A percentile compares a stretch with the other conserved stretches of the same genome.
Evolutionary conservation across 1,140 invertebrate genomes (phyloP).

Genomic region (Drosophila mauritiana): DNA sequence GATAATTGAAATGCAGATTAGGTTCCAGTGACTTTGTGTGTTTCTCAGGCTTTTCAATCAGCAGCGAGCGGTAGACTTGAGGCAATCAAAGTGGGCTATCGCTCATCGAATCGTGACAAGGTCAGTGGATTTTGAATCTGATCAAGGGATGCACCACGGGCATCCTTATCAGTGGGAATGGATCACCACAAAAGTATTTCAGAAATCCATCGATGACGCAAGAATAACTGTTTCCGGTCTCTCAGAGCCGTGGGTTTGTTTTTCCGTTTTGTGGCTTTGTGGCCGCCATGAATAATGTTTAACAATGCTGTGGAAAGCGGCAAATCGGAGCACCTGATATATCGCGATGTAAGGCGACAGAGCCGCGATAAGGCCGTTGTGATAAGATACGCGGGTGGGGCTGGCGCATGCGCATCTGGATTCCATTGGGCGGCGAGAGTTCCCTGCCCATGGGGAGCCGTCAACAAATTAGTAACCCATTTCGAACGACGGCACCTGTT

Average conservation of each 20-base stretch:
- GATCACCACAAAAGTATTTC: constrained; percentile 16
- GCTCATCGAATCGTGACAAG: constrained; percentile 26
- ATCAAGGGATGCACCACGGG: constrained; percentile 9
- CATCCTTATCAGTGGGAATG: constrained; percentile 18
- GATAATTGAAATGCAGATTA: constrained; percentile 55
- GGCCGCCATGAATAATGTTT: constrained; percentile 61
- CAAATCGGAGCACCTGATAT: constrained; percentile 38
- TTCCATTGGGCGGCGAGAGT: not conserved
- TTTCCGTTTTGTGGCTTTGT: constrained; percentile 46
- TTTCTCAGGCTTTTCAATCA: constrained; percentile 19
- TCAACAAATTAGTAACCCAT: constrained; percentile 58
- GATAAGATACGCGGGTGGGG: constrained; percentile 54
- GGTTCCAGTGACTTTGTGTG: constrained; percentile 5
- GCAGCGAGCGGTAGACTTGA: too few relatives aligned
- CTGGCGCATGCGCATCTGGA: constrained; percentile 56
- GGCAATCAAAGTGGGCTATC: constrained; percentile 29
- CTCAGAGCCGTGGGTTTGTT: constrained; percentile 7
- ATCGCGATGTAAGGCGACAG: constrained; percentile 33
- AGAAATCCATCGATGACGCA: constrained; percentile 28
- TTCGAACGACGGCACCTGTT: constrained; percentile 65
- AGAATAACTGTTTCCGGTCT: constrained; percentile 29
- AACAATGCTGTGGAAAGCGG: constrained; percentile 17
- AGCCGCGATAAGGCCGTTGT: constrained; percentile 11
- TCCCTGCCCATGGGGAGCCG: not conserved
- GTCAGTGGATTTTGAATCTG: constrained; percentile 25